Evolutionary conservation across 2,888 invertebrate genomes (phyloP).

Genomic region (Crocallis elinguaria): DNA sequence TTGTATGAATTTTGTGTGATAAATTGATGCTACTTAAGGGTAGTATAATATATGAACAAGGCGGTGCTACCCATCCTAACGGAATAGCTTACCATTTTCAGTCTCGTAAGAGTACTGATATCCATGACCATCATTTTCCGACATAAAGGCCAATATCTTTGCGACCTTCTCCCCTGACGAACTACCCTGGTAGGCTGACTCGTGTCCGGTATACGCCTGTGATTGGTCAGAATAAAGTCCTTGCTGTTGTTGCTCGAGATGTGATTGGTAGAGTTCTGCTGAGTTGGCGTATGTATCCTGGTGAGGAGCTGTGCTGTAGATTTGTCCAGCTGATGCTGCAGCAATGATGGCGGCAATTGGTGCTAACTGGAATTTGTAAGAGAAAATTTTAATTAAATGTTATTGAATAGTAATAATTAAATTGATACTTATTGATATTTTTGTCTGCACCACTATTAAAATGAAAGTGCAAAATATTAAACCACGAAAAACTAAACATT

Average conservation of each 20-base stretch:
- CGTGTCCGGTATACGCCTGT: conserved; percentile 43
- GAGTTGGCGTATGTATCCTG: conserved; percentile 49
- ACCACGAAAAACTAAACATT: too few species aligned
- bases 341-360: conserved; percentile 59
- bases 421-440: too few species aligned
- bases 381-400: background rate
- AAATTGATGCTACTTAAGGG: too few species aligned
- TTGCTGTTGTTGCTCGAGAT: conserved; percentile 55
- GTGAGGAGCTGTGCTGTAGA: conserved; percentile 44
- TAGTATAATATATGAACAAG: too few species aligned
- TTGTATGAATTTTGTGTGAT: too few species aligned
- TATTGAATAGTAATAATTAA: too few species aligned
- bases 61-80: too few species aligned
- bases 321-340: conserved; percentile 60
- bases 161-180: conserved; percentile 55
- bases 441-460: too few species aligned
- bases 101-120: conserved; percentile 85
- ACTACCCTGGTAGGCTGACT: conserved; percentile 29
- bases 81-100: conserved; percentile 80
- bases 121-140: conserved; percentile 61
- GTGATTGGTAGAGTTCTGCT: conserved; percentile 63
- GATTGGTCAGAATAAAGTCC: conserved; percentile 55
- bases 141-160: conserved; percentile 58
- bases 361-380: conserved; percentile 52
- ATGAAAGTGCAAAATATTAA: too few species aligned